A percentile compares a stretch with the other conserved stretches of the same genome.
Conservation (phyloP, 2,113 vertebrate genomes). For the Aptenodytes forsteri region DNA sequence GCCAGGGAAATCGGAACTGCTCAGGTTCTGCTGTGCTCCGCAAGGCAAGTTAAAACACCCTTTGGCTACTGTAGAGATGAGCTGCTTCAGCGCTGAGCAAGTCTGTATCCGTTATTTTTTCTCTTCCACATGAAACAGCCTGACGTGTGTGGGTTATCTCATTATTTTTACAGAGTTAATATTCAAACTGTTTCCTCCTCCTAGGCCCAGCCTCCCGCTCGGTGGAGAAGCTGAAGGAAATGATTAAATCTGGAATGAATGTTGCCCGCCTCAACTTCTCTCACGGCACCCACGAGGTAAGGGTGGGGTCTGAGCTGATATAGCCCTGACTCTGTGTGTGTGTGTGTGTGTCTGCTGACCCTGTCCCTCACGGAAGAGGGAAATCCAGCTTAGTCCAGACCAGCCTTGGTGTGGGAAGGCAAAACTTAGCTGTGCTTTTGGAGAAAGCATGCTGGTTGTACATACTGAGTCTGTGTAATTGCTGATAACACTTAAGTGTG, state of each 20-base stretch:
- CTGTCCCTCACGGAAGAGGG: not conserved
- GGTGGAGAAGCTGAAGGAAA: constrained; percentile 89
- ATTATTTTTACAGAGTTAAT: not conserved
- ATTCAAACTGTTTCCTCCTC: not conserved
- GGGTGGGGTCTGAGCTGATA: not conserved
- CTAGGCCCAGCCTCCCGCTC: constrained; percentile 91
- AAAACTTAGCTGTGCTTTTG: not conserved
- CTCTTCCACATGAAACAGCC: not conserved
- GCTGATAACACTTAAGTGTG: not conserved
- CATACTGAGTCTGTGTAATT: rapidly evolving
- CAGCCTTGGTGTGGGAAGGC: not conserved
- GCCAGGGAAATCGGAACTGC: not conserved
- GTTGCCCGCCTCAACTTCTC: constrained; percentile 98
- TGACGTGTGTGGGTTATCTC: not conserved
- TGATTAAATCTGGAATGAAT: constrained; percentile 99
- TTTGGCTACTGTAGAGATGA: not conserved
- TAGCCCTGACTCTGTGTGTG: rapidly evolving
- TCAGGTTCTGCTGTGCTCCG: not conserved
- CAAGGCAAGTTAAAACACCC: not conserved
- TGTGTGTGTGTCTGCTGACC: not conserved
- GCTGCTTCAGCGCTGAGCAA: not conserved
- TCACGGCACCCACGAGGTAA: constrained; percentile 94
- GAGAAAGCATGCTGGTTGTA: not conserved
- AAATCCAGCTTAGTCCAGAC: not conserved
- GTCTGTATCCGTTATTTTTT: not conserved